Evolutionary conservation across 2,113 vertebrate genomes (phyloP), one percentile per base, ranked within the genome.

Genomic region (Silurus meridionalis): DNA sequence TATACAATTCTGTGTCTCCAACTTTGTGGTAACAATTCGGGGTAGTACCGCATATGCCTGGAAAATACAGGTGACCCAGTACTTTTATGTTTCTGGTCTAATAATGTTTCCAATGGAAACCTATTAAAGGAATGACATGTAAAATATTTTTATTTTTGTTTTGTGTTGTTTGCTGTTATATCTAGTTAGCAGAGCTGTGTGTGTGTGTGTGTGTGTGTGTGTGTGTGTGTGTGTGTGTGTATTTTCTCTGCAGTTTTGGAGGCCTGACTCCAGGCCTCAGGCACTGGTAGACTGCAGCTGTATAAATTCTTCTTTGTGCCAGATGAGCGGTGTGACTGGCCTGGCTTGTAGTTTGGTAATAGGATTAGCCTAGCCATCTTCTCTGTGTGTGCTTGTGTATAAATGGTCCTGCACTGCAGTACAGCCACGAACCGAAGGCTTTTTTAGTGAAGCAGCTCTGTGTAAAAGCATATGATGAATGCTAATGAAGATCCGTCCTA

Each of bases 341-440:
- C 77, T 79, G 63, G 55, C 85, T 90, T 88, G 89, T 83, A 83
- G 82, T 64, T 82, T 81, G 77, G 48, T 90, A 89, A 89, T 89
- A 84, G 85, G 86, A 91, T 91, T 90, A 89, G 84, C 58, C 80
- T 83, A 88, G 86, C 83, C 37, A 86, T 87, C 85, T 88, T 89
- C 48, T 79, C 72, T 25, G 72, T 74, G 84, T 67, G 55, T 72
- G 81, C 82, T 82, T 84, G 66, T 83, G 86, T 86, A 67, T 50
- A 75, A 88, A 81, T 63, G 80, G 83, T 84, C 81, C 85, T 63
- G 58, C 37, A 55, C 28, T 28, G 61, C 48, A 61, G 55, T 6
- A 52, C 11, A 5, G 23, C 28, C 53, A 85, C 64, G 67, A 82
- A 74, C 72, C 48, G 66, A 67, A 83, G 14, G 69, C 85, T 64